Evolutionary conservation across 2,888 invertebrate genomes (phyloP).

Genomic region (Brachynemurus nebulosus): DNA sequence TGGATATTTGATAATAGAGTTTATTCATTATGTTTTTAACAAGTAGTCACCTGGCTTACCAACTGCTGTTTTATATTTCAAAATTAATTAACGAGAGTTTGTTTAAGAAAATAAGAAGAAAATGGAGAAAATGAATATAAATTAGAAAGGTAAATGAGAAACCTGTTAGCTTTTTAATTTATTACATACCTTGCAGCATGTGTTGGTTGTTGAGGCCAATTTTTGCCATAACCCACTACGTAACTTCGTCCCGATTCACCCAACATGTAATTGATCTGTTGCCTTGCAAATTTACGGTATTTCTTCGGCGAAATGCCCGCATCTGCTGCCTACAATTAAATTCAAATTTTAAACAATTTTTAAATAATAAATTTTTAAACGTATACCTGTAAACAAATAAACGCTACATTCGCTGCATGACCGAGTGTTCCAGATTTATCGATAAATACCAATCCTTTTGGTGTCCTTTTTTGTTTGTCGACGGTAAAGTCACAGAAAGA

Average conservation of each 20-base stretch:
- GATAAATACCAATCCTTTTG: slow-evolving; percentile 38
- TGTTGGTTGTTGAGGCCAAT: slow-evolving; percentile 37
- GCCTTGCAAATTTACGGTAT: slow-evolving; percentile 35
- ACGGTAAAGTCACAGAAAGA: slow-evolving; percentile 38
- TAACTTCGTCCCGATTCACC: slow-evolving; percentile 38
- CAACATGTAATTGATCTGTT: slow-evolving; percentile 40
- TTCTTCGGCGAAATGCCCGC: slow-evolving; percentile 25
- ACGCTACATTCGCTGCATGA: slow-evolving; percentile 40
- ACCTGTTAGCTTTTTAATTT: not conserved
- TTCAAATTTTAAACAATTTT: not conserved
- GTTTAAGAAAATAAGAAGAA: too few species aligned
- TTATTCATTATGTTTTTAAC: too few species aligned
- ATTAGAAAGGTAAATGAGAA: too few species aligned
- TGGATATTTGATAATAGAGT: too few species aligned
- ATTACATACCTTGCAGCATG: slow-evolving; percentile 35
- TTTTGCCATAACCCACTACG: slow-evolving; percentile 38
- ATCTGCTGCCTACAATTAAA: slow-evolving; percentile 27
- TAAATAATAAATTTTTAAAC: not conserved
- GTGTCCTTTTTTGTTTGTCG: slow-evolving; percentile 33
- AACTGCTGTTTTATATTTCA: too few species aligned
- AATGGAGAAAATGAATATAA: too few species aligned
- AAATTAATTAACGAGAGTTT: too few species aligned
- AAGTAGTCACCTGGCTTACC: too few species aligned
- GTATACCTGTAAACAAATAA: slow-evolving; percentile 36
- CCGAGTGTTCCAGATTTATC: slow-evolving; percentile 39